Conservation (phyloP, 1,140 invertebrate genomes). For the Hyphantria cunea region DNA sequence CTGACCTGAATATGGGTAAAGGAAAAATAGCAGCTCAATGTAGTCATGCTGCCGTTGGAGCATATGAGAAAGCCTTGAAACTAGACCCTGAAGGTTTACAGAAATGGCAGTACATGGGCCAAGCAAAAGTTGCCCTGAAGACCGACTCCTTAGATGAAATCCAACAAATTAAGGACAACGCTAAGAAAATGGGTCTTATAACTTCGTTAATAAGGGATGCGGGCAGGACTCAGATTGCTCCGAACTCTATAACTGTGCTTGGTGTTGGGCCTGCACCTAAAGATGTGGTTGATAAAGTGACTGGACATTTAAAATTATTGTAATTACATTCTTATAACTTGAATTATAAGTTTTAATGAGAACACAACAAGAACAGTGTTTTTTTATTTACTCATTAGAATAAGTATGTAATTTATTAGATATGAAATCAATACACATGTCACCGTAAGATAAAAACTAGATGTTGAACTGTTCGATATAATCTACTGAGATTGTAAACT, state of each 20-base stretch:
- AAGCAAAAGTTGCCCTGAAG: constrained; percentile 92
- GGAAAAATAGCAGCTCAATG: constrained; percentile 97
- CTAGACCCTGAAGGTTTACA: constrained; percentile 85
- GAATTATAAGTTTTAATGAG: neutral
- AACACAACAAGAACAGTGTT: too few species aligned
- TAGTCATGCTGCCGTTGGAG: constrained; percentile 93
- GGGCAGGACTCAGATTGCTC: constrained; percentile 93
- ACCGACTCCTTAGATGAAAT: constrained; percentile 87
- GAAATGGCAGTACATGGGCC: constrained; percentile 90
- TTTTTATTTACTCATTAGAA: too few species aligned
- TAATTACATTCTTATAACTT: constrained; percentile 55
- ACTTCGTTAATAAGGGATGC: constrained; percentile 92
- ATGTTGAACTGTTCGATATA: too few species aligned
- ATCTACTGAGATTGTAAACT: too few species aligned
- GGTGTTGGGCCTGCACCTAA: constrained; percentile 94
- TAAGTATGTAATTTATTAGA: too few species aligned
- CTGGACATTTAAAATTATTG: constrained; percentile 93
- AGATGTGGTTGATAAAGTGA: constrained; percentile 89
- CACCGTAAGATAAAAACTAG: too few species aligned
- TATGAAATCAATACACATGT: too few species aligned
- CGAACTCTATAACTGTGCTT: constrained; percentile 93
- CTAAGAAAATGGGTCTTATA: constrained; percentile 86
- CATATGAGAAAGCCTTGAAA: constrained; percentile 86
- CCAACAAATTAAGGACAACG: constrained; percentile 85
- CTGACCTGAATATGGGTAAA: constrained; percentile 96